Evolutionary conservation across 2,113 vertebrate species (phyloP).

Genomic region (Pontoporia blainvillei): DNA sequence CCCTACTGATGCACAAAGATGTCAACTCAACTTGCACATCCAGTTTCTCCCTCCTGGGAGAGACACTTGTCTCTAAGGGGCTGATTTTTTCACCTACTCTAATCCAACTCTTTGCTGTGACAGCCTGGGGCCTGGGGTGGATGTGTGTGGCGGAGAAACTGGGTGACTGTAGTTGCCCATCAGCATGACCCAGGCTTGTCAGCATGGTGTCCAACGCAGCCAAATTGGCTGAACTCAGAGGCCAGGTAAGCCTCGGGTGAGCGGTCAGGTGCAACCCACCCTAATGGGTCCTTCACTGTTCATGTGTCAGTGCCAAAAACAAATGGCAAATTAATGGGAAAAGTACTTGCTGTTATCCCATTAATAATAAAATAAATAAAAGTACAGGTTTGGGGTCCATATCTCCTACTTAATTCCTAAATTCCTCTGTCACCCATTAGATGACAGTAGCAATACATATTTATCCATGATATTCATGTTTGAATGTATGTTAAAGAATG

Average conservation of each 20-base stretch:
- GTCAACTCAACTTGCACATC: background rate
- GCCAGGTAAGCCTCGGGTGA: fast-evolving
- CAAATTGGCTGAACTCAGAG: background rate
- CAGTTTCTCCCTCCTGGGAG: background rate
- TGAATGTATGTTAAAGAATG: background rate
- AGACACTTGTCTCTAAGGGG: background rate
- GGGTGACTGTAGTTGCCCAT: no score
- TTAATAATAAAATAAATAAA: background rate
- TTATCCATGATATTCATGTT: background rate
- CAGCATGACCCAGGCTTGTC: background rate
- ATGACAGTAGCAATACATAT: background rate
- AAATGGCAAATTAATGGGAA: background rate
- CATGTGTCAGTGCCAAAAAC: fast-evolving
- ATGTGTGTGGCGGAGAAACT: background rate
- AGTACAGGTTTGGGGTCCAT: background rate
- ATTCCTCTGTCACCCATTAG: background rate
- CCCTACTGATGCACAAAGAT: background rate
- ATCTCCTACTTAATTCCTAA: background rate
- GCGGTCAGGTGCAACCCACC: background rate
- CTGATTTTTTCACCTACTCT: background rate
- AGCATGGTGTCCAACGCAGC: fast-evolving
- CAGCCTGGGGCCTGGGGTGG: background rate
- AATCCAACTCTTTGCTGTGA: background rate
- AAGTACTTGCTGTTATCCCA: background rate
- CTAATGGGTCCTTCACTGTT: background rate